Percentiles rank a stretch among this genome's conserved stretches.
Conservation (phyloP, 2,888 invertebrate genomes). For the Pammene fasciana region DNA sequence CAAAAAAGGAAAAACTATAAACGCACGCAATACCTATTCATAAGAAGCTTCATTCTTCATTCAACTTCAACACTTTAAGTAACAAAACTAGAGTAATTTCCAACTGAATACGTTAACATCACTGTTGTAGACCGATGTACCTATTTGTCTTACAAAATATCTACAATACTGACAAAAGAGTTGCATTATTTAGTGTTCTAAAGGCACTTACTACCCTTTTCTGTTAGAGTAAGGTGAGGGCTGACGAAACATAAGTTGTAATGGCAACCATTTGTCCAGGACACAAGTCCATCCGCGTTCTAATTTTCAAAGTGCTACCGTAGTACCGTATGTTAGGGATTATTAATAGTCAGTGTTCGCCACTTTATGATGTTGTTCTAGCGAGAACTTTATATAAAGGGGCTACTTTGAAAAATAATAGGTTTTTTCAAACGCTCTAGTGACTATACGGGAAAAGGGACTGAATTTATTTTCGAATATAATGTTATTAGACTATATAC, state of each 20-base stretch:
- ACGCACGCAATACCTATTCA: not conserved
- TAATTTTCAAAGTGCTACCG: constrained; percentile 33
- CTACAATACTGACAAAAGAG: not conserved
- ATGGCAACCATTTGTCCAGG: constrained; percentile 24
- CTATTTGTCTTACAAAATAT: constrained; percentile 6
- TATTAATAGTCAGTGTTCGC: constrained; percentile 16
- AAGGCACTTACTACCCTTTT: constrained; percentile 5
- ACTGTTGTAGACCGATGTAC: not conserved
- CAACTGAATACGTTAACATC: not conserved
- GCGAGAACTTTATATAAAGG: too few species aligned
- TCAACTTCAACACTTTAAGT: not conserved
- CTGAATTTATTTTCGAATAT: too few species aligned
- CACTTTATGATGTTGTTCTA: not conserved
- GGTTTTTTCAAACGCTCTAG: too few species aligned
- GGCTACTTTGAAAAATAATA: too few species aligned
- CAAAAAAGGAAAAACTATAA: too few species aligned
- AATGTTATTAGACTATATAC: too few species aligned
- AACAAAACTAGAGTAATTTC: constrained; percentile 2
- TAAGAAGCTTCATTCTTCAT: not conserved
- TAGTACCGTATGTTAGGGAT: constrained; percentile 2
- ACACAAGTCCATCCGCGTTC: constrained; percentile 15
- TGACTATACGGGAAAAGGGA: too few species aligned
- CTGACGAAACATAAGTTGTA: constrained; percentile 25
- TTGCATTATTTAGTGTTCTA: not conserved
- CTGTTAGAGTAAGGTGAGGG: not conserved